phyloP scores from a whole-genome alignment of 92 coral and sea anemone genomes.

The Epizoanthus rinbou region DNA sequence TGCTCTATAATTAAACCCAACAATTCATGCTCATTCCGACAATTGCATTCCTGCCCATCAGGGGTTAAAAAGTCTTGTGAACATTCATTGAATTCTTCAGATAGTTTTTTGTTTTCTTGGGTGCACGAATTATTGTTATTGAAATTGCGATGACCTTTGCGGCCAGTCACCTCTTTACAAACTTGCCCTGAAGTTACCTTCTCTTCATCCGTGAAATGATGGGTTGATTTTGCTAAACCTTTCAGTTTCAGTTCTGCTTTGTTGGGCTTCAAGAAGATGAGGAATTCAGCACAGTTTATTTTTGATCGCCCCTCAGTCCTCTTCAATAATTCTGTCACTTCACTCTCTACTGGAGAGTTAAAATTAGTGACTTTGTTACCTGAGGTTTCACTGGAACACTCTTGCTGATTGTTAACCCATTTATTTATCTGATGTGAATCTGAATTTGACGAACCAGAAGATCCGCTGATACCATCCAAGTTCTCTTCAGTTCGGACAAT shows the following conservation, averaged over 20 bases:
- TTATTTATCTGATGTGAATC: not conserved
- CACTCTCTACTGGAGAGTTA: not conserved
- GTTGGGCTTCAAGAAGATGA: slow-evolving; percentile 25
- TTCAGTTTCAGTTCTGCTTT: slow-evolving; percentile 20
- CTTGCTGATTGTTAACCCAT: not conserved
- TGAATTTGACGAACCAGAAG: not conserved
- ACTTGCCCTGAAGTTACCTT: not conserved
- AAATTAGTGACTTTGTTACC: not conserved
- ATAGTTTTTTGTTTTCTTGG: slow-evolving; percentile 9
- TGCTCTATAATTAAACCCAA: slow-evolving; percentile 1
- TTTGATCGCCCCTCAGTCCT: slow-evolving; percentile 24
- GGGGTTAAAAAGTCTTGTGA: slow-evolving; percentile 11
- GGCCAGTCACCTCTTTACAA: not conserved
- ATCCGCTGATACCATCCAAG: not conserved
- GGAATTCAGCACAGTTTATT: not conserved
- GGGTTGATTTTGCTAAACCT: not conserved
- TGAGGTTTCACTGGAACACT: not conserved
- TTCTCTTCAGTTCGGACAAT: not conserved
- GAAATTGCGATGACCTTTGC: not conserved
- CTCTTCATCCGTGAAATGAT: not conserved
- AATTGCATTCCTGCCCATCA: slow-evolving; percentile 24
- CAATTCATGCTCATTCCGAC: not conserved
- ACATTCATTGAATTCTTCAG: slow-evolving; percentile 7
- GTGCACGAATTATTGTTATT: not conserved
- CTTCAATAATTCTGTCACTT: slow-evolving; percentile 4